Percentiles rank a stretch among this genome's conserved stretches.
phyloP scores from a whole-genome alignment of 2,113 vertebrate genomes.

The Callaeas wilsoni region DNA sequence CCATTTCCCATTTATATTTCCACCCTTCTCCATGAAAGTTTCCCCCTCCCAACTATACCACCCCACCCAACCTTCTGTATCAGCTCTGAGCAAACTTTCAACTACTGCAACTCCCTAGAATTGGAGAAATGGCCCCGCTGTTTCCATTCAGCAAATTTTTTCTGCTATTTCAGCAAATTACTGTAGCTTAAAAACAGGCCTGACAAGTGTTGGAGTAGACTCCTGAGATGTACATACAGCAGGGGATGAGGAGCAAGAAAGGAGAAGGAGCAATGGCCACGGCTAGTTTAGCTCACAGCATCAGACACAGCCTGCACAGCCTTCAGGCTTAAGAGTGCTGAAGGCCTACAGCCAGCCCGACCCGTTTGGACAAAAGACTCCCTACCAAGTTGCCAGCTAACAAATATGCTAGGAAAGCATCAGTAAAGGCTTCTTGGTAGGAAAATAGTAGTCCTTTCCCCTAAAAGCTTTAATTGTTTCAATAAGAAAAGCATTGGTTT shows the following conservation, averaged over 20 bases:
- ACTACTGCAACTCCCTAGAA: neutral
- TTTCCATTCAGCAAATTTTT: neutral
- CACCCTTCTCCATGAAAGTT: neutral
- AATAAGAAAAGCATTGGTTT: neutral
- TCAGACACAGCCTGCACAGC: neutral
- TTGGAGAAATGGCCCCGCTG: neutral
- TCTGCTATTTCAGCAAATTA: neutral
- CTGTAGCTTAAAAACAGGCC: neutral
- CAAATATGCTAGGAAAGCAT: neutral
- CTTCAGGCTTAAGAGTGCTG: too few species aligned
- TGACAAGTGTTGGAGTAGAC: neutral
- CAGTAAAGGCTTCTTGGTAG: neutral
- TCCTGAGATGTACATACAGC: neutral
- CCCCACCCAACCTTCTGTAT: neutral
- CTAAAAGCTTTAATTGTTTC: neutral
- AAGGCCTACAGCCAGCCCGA: neutral
- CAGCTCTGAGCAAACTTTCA: neutral
- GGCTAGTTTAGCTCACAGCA: neutral
- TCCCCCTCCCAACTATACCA: neutral
- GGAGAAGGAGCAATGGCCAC: neutral
- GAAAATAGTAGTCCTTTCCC: neutral
- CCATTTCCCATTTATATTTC: neutral
- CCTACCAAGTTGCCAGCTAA: neutral
- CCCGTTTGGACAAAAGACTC: neutral
- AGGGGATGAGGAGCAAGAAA: neutral